Evolutionary conservation across 2,113 vertebrate genomes (phyloP), one percentile per base, ranked within the genome.

Genomic region (Chascanopsetta lugubris): DNA sequence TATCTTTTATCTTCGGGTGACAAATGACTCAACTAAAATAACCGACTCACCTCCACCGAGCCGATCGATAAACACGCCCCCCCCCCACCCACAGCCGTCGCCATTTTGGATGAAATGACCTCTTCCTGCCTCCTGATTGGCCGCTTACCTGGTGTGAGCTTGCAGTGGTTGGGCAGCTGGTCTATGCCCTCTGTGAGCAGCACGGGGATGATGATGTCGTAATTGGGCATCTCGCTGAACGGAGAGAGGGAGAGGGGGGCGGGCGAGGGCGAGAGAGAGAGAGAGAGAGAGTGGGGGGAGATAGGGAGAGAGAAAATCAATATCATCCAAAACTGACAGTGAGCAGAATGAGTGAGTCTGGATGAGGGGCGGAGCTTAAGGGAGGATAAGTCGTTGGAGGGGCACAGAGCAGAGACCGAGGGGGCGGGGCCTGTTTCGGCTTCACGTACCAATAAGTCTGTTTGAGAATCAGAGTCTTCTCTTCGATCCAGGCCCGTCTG

Each of bases 211-310:
- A 97, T 89, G 22, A 88, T 84, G 22, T 95, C 94, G 55, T 95
- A 94, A 89, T 94, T 95, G 4, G 96, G 95, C 76, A 97, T 93
- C 89, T 96, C 95, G 8, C 95, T 97, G 87, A 53, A 78, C 1
- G 6, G 26, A 27, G 21, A 2, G 26, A 24, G 20, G 48, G 2
- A 8, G 67, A 53, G 15, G 2, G 2, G 8, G 0, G 8, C 12
- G 29, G 26, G 18, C 40, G 64, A 25, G 26, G 21, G 25, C 34
- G 55, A 67, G 59, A 32, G 25, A 6, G 54, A 29, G 55, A 34
- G 12, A 17, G 34, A n/a, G 12, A 40, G 8, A 11, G n/a, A 42
- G n/a, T n/a, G n/a, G n/a, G n/a, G n/a, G n/a, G n/a, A n/a, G n/a
- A n/a, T n/a, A n/a, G n/a, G n/a, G n/a, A 22, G 30, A 27, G 22